Evolutionary conservation across 2,113 vertebrate species (phyloP).

Genomic region (Laticauda colubrina): DNA sequence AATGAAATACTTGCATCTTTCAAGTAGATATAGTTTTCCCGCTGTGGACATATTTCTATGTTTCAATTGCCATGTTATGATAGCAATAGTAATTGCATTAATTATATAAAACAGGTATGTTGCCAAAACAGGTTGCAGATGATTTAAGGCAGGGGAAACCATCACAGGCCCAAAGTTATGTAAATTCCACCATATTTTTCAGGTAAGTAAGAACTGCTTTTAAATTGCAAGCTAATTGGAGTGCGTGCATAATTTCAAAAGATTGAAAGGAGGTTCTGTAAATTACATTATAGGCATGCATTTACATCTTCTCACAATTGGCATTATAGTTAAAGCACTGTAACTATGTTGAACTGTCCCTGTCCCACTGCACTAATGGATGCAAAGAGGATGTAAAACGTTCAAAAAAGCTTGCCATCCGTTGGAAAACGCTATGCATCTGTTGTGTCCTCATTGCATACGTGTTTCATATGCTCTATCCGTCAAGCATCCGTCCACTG

Average conservation of each 20-base stretch:
- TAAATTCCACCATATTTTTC: constrained; percentile 83
- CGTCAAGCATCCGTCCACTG: too few species aligned
- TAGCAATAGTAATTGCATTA: constrained; percentile 7
- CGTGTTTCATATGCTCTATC: too few species aligned
- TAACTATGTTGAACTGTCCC: background rate
- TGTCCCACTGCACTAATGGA: too few species aligned
- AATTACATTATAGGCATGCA: background rate
- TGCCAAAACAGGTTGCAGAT: constrained; percentile 81
- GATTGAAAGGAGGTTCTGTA: background rate
- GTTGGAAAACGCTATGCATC: too few species aligned
- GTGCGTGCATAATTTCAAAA: background rate
- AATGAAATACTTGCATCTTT: constrained; percentile 6
- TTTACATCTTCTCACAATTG: background rate
- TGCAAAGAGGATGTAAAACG: too few species aligned
- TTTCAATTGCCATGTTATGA: background rate
- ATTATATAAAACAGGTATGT: constrained; percentile 72
- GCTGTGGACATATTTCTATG: background rate
- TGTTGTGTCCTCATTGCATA: too few species aligned
- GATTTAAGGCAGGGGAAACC: constrained; percentile 80
- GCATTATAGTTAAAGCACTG: background rate
- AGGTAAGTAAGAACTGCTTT: constrained; percentile 67
- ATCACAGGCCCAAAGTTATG: constrained; percentile 77
- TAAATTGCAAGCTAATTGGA: background rate
- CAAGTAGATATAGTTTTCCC: background rate
- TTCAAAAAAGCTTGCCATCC: too few species aligned